These are phyloP conservation scores for Diplodus sargus DNA, from an alignment of 2,797 vertebrate genomes.

Conservation along the genomic window DNA sequence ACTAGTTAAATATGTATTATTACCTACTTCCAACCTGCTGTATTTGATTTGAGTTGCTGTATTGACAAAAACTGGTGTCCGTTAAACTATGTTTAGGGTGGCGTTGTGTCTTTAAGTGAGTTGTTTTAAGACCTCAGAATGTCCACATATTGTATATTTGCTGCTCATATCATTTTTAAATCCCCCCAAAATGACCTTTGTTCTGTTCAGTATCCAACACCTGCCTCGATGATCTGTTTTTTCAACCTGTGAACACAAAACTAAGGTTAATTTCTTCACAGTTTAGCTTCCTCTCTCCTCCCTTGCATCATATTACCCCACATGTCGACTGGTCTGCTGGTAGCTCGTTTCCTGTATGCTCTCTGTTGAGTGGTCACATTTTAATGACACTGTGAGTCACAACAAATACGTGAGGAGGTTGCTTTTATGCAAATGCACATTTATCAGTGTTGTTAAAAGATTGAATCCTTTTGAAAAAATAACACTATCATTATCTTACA, in stretches of 20 bases:
- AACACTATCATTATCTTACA: conserved; percentile 22
- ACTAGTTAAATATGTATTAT: too few species aligned
- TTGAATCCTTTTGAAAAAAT: conserved; percentile 29
- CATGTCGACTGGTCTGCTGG: neutral
- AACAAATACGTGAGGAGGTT: neutral
- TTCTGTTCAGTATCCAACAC: neutral
- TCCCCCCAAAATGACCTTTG: neutral
- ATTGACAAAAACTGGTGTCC: too few species aligned
- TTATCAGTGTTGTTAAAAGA: conserved; percentile 30
- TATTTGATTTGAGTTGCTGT: too few species aligned
- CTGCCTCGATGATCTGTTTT: neutral
- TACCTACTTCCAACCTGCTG: too few species aligned
- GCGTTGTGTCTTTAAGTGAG: too few species aligned
- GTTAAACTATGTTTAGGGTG: too few species aligned
- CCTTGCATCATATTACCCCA: neutral
- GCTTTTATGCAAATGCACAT: conserved; percentile 26
- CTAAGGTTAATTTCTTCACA: too few species aligned
- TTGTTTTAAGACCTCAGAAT: too few species aligned
- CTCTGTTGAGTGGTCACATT: neutral
- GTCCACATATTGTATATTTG: too few species aligned
- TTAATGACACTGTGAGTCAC: neutral
- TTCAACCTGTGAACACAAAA: neutral
- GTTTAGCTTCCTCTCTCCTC: neutral
- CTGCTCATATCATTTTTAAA: too few species aligned
- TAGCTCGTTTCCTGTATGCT: neutral